Evolutionary conservation across 2,888 invertebrate genomes (phyloP).

Genomic region (Phaedon cochleariae): DNA sequence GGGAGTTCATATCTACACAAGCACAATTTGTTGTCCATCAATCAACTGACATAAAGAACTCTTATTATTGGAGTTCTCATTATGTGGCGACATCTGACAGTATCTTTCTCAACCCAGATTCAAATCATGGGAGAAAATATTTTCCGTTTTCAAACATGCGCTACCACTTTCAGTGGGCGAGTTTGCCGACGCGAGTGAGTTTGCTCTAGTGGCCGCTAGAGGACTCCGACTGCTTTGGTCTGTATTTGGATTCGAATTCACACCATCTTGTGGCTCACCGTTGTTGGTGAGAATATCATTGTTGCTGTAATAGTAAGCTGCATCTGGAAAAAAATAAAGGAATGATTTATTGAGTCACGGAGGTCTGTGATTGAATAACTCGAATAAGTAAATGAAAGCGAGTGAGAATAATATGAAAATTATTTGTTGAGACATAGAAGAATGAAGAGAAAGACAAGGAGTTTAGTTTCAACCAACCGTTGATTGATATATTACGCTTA

Average conservation of each 20-base stretch:
- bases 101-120: conserved; percentile 48
- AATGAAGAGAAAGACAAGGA: too few species aligned
- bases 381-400: background rate
- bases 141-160: conserved; percentile 73
- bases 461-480: too few species aligned
- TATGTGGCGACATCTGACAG: conserved; percentile 28
- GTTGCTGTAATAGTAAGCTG: conserved; percentile 72
- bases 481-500: too few species aligned
- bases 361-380: too few species aligned
- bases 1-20: conserved; percentile 47
- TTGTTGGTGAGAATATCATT: conserved; percentile 56
- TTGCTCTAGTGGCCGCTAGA: conserved; percentile 75
- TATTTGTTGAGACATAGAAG: too few species aligned
- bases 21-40: conserved; percentile 31
- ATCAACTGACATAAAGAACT: too few species aligned
- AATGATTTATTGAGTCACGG: too few species aligned
- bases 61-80: too few species aligned
- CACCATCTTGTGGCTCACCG: conserved; percentile 43
- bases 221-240: conserved; percentile 71
- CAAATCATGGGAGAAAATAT: conserved; percentile 57
- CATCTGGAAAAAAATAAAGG: conserved; percentile 62
- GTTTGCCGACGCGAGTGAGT: conserved; percentile 74
- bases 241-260: conserved; percentile 47
- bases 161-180: conserved; percentile 73
- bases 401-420: too few species aligned